Percentiles rank a stretch among this genome's conserved stretches.
phyloP scores from a whole-genome alignment of 2,113 vertebrate genomes.

The Corythornis vintsioides region DNA sequence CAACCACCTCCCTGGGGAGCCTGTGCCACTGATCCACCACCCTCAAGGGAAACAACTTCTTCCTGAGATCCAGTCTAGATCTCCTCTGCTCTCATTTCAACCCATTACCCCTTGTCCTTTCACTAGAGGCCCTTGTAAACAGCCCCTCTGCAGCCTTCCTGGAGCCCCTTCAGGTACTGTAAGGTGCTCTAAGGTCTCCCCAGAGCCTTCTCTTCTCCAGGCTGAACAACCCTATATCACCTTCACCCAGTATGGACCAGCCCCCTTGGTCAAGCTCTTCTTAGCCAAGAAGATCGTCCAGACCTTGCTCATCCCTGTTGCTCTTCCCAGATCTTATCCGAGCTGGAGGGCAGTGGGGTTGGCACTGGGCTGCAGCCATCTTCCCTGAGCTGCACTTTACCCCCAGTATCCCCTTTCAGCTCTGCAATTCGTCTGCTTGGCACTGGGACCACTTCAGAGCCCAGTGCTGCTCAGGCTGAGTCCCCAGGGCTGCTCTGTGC shows the following conservation, averaged over 20 bases:
- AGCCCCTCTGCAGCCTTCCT: too few species aligned
- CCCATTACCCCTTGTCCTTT: too few species aligned
- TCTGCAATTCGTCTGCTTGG: background rate
- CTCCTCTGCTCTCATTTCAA: too few species aligned
- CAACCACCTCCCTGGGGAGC: too few species aligned
- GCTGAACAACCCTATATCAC: too few species aligned
- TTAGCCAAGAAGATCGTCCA: background rate
- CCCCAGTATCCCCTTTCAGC: background rate
- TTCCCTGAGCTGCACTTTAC: background rate
- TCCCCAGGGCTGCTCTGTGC: background rate
- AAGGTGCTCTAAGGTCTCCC: too few species aligned
- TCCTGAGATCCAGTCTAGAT: too few species aligned
- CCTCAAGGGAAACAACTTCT: too few species aligned
- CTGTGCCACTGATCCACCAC: too few species aligned
- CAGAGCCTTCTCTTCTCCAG: too few species aligned
- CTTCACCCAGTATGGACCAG: background rate
- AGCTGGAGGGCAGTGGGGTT: background rate
- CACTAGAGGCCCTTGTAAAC: too few species aligned
- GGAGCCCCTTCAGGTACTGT: too few species aligned
- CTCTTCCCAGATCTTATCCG: background rate
- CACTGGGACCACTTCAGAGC: background rate
- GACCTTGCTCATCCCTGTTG: background rate
- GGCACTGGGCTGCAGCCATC: fast-evolving
- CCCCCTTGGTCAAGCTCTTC: background rate
- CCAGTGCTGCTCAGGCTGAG: background rate